Base-by-base conservation (phyloP, 2,888 invertebrate genomes). In the Drosophila bunnanda region DNA sequence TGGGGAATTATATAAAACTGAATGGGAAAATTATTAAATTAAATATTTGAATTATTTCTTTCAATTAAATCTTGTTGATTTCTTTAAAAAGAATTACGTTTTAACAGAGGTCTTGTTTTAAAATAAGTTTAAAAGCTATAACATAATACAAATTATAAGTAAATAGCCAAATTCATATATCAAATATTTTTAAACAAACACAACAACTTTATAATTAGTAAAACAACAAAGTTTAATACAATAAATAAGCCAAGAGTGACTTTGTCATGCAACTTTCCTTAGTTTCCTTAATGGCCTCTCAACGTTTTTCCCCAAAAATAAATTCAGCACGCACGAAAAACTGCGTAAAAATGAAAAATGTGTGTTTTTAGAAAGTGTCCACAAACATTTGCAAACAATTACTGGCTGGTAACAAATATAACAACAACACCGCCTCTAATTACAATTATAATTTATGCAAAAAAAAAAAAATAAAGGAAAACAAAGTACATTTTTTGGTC, bases 371-470 rank as follows among this genome's bases (percentile, higher is more conserved):
- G 77, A 74, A 75, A 75, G 76, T 60, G 57, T 43, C 53, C 56
- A 76, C 81, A 82, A 74, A 80, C 84, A 78, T 77, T 82, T 82
- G 80, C 82, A 78, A 84, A 78, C 78, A 80, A 78, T 82, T 48
- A 77, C 79, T 52, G 50, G 32, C 79, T 52, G 50, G 32, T 43
- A 28, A 20, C 43, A 55, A 48, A 44, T 39, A 56, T 9, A 22
- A 53, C 34, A 36, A 64, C 43, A 48, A 56, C 25, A 48, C 57
- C 15, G 57, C 70, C 70, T 69, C 28, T 80, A 80, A 80, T 79
- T 75, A 61, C 55, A 52, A 53, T 72, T 58, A 73, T 77, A 76
- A 88, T 88, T 73, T 82, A 88, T 86, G 83, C 88, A 72, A 74
- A 80, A 58, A 22, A 50, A 44, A 15, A 12, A 48, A n/a, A n/a